Evolutionary conservation across 1,140 invertebrate species (phyloP), one percentile per base, ranked within the genome.

Genomic region (Nylanderia fulva): DNA sequence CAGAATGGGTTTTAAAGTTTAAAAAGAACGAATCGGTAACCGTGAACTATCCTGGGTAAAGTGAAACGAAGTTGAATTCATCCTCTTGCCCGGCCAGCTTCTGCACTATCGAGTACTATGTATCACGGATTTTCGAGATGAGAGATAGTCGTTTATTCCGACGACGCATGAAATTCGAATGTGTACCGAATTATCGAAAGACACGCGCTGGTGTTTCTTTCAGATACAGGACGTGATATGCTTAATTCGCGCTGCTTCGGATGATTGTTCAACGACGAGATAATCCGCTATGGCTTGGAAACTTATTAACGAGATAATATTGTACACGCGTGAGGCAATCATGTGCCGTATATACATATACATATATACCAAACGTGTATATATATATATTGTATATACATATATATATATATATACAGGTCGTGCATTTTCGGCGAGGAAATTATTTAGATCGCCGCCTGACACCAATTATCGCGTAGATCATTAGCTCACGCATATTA

Each of bases 391-490:
- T n/a, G 33, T 33, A 15, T 24, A n/a, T n/a, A n/a, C n/a, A n/a
- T n/a, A n/a, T n/a, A n/a, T n/a, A n/a, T n/a, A n/a, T n/a, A 21
- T 54, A 15, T 45, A 13, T 24, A 21, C 33, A 18, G 45, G n/a
- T 9, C 27, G 27, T 36, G 36, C n/a, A 48, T 77, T 79, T 80
- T 69, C 76, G 18, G 2, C n/a, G n/a, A 56, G 64, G 36, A 42
- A 82, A 82, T 82, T 82, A 82, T 82, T 82, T 82, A 82, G 52
- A 82, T 58, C 39, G 66, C 36, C n/a, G 77, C 39, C 18, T 42
- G 42, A 45, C 77, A 69, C 21, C 77, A 77, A 84, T 76, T 77
- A 77, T 84, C 42, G 58, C 54, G 71, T 75, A 76, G 71, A 84
- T 84, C 58, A 76, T 76, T 63, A 76, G 66, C 52, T 63, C 24